Conservation (phyloP, 2,797 vertebrate species). For the Mormyrus hasselquistii region DNA sequence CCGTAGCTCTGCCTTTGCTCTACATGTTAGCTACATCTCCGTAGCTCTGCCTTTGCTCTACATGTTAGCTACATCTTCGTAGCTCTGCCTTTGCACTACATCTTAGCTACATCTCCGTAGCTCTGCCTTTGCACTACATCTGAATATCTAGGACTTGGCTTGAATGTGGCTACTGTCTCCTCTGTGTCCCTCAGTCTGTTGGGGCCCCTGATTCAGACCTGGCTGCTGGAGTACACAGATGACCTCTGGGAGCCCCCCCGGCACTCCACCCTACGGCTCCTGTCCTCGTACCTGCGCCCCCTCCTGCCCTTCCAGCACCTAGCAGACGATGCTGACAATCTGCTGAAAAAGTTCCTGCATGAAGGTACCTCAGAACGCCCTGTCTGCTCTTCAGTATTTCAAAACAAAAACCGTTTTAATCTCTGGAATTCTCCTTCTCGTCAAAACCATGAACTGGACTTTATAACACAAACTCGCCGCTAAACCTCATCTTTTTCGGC, state of each 20-base stretch:
- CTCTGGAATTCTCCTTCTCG: slow-evolving; percentile 1
- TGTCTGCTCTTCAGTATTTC: neutral
- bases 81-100: no score
- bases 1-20: neutral
- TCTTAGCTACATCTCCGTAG: neutral
- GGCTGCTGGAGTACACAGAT: slow-evolving; percentile 69
- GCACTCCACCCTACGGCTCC: slow-evolving; percentile 54
- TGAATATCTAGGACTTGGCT: neutral
- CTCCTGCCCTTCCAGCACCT: slow-evolving; percentile 52
- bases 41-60: neutral
- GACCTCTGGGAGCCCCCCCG: slow-evolving; percentile 71
- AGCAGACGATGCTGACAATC: slow-evolving; percentile 48
- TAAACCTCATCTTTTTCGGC: neutral
- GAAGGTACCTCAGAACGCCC: slow-evolving; percentile 35
- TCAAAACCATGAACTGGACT: neutral
- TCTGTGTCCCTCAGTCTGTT: slow-evolving; percentile 42
- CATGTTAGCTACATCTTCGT: neutral
- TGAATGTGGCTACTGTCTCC: neutral
- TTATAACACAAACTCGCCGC: neutral
- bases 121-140: neutral
- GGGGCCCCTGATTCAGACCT: slow-evolving; percentile 51
- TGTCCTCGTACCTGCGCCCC: slow-evolving; percentile 57
- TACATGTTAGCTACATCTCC: neutral
- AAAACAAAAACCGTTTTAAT: neutral
- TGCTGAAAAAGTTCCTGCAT: slow-evolving; percentile 59